Conservation (phyloP, 2,797 vertebrate genomes). For the Acrossocheilus wenchowensis region DNA sequence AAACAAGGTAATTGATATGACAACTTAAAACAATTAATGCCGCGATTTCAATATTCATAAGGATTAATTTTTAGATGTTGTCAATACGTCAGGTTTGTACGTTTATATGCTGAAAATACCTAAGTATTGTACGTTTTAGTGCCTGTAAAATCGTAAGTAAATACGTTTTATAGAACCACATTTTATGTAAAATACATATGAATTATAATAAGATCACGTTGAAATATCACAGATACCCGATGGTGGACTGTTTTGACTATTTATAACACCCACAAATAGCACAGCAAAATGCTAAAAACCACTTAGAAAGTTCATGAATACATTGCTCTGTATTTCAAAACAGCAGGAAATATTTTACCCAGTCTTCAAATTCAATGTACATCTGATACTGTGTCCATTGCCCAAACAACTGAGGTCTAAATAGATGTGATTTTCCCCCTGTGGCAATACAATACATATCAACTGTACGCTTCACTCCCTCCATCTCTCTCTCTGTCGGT, state of each 20-base stretch:
- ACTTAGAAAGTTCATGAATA: neutral
- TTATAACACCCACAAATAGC: neutral
- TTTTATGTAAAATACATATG: too few relatives aligned
- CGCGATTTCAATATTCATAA: too few relatives aligned
- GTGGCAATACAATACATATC: neutral
- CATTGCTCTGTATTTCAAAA: neutral
- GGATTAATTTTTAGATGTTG: too few relatives aligned
- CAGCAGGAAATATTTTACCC: neutral
- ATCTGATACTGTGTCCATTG: neutral
- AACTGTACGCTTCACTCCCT: conserved; percentile 4
- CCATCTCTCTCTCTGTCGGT: neutral
- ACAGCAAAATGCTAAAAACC: neutral
- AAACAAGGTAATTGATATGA: too few relatives aligned
- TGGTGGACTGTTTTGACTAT: neutral
- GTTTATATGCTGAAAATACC: too few relatives aligned
- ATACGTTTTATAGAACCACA: too few relatives aligned
- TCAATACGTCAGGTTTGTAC: too few relatives aligned
- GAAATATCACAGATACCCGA: neutral
- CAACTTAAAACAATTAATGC: too few relatives aligned
- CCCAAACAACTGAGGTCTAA: neutral
- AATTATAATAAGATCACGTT: too few relatives aligned
- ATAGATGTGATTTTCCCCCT: neutral
- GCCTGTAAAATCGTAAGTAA: too few relatives aligned
- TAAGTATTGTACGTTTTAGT: too few relatives aligned
- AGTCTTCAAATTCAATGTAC: neutral